These are phyloP conservation scores for Limnothrissa miodon DNA, from an alignment of 2,113 vertebrate genomes.

Conservation along the genomic window DNA sequence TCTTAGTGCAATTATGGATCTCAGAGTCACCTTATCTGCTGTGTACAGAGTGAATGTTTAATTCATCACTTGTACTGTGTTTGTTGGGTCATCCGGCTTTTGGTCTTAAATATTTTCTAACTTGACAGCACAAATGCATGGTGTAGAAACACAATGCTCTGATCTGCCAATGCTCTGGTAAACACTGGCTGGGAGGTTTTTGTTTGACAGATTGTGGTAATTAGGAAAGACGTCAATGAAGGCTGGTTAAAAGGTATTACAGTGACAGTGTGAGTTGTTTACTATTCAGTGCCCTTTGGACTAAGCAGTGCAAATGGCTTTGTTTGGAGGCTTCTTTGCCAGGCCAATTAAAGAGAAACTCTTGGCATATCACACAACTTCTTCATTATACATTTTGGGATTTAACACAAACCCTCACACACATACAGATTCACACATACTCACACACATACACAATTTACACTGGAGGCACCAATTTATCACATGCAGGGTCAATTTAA, in stretches of 20 bases:
- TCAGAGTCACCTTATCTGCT: conserved; percentile 72
- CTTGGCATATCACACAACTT: background rate
- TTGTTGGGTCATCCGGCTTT: conserved; percentile 3
- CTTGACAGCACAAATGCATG: background rate
- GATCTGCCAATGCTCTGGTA: conserved; percentile 32
- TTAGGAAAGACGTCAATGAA: background rate
- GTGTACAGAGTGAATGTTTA: conserved; percentile 59
- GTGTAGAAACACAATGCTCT: background rate
- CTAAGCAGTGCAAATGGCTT: background rate
- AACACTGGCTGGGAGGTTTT: background rate
- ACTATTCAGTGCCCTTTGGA: background rate
- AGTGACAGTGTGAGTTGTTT: background rate
- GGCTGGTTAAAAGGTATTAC: background rate
- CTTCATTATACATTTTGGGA: background rate
- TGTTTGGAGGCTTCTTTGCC: background rate
- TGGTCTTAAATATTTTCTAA: background rate
- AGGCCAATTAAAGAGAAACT: background rate
- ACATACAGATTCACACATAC: background rate
- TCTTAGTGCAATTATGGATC: conserved; percentile 77
- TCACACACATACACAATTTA: background rate
- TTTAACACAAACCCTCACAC: background rate
- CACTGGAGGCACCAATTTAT: background rate
- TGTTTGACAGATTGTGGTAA: background rate
- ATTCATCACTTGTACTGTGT: conserved; percentile 40
- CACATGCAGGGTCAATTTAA: background rate